Conservation (phyloP, 2,113 vertebrate species). For the Ptilonorhynchus violaceus region DNA sequence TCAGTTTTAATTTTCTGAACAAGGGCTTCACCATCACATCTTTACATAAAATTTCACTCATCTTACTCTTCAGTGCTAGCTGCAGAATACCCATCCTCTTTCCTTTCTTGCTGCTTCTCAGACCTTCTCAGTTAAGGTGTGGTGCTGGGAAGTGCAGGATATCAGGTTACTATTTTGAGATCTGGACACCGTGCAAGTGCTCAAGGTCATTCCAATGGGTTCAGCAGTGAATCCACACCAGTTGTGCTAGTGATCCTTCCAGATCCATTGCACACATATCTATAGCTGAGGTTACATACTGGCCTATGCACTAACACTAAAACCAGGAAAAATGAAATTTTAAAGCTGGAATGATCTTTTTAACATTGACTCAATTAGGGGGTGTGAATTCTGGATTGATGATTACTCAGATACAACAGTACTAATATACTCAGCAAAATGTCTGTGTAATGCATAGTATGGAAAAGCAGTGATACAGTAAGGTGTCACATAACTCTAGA, state of each 20-base stretch:
- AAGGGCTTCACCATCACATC: background rate
- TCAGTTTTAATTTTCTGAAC: background rate
- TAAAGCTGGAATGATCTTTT: background rate
- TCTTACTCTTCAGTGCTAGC: too few species aligned
- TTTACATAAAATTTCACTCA: background rate
- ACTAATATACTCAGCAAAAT: background rate
- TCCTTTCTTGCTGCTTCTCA: background rate
- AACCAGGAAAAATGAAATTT: background rate
- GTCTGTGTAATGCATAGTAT: background rate
- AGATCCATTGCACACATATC: fast-evolving
- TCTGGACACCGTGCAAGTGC: background rate
- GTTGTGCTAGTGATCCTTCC: background rate
- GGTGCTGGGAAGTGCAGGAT: background rate
- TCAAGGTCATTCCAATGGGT: background rate
- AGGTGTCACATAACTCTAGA: background rate
- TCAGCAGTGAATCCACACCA: background rate
- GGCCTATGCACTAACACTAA: background rate
- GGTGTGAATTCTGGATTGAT: background rate
- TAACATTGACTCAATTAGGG: background rate
- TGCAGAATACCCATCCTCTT: background rate
- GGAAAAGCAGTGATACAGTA: background rate
- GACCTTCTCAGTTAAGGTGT: background rate
- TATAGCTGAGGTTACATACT: background rate
- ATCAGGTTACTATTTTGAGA: background rate
- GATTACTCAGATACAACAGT: background rate